phyloP scores from a whole-genome alignment of 64 coral and sea anemone genomes.

The Trachythela sp. region DNA sequence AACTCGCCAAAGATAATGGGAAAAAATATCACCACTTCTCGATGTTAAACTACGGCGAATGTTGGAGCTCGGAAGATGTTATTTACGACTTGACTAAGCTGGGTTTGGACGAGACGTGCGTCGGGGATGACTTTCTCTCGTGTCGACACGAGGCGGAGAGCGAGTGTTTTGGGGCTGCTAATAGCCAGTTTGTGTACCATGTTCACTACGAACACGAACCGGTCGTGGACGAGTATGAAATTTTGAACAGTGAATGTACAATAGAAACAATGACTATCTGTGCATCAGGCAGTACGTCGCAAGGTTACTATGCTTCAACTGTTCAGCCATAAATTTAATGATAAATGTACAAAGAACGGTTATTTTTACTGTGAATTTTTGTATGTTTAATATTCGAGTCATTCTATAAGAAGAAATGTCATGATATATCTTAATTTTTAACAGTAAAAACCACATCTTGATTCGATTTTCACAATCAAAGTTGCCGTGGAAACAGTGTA shows the following conservation, averaged over 20 bases:
- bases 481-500: too few species aligned
- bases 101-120: background rate
- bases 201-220: background rate
- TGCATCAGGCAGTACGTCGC: background rate
- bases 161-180: background rate
- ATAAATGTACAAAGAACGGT: too few species aligned
- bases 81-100: background rate
- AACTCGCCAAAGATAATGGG: background rate
- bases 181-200: background rate
- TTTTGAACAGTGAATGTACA: background rate
- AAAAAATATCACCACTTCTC: background rate
- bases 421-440: too few species aligned
- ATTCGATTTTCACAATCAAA: too few species aligned
- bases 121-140: background rate
- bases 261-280: background rate
- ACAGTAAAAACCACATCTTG: too few species aligned
- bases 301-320: background rate
- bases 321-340: background rate
- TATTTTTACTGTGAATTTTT: too few species aligned
- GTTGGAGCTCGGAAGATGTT: background rate
- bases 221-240: background rate
- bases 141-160: background rate
- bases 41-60: background rate
- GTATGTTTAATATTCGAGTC: too few species aligned
- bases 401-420: too few species aligned